Percentiles rank a stretch among this genome's conserved stretches.
Conservation (phyloP, 2,797 vertebrate species). For the Erpetoichthys calabaricus region DNA sequence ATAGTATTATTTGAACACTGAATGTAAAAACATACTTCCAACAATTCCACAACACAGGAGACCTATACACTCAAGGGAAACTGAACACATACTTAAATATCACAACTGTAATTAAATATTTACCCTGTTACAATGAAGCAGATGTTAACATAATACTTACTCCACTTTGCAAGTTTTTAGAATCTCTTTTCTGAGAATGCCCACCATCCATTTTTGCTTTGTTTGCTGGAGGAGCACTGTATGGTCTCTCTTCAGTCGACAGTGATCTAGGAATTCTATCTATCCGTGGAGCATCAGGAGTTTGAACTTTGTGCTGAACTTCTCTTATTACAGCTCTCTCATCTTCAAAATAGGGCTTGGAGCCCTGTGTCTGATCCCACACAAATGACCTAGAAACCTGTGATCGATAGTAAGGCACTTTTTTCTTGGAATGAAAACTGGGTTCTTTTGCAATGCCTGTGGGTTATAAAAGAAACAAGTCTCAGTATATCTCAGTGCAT, state of each 20-base stretch:
- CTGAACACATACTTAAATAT: no score
- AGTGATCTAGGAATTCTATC: constrained; percentile 24
- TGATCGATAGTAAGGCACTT: constrained; percentile 43
- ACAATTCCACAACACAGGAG: no score
- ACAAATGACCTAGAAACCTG: constrained; percentile 55
- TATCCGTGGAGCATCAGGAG: constrained; percentile 31
- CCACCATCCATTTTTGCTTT: no score
- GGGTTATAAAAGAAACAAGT: background rate
- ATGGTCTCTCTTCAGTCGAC: constrained; percentile 22
- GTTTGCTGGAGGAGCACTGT: constrained; percentile 7
- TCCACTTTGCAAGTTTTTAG: no score
- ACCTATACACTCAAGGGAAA: no score
- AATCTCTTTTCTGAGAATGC: no score
- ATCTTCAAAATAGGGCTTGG: constrained; percentile 1
- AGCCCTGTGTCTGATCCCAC: constrained; percentile 34
- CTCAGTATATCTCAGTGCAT: no score
- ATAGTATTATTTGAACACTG: no score
- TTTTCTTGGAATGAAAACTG: constrained; percentile 62
- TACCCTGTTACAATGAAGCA: no score
- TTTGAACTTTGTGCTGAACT: constrained; percentile 15
- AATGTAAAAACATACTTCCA: no score
- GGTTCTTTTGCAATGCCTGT: constrained; percentile 61
- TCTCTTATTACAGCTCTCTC: background rate
- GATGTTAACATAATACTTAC: no score
- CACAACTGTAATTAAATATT: no score